Base-by-base conservation (phyloP, 2,888 invertebrate species). In the Nemapogon koenigi region DNA sequence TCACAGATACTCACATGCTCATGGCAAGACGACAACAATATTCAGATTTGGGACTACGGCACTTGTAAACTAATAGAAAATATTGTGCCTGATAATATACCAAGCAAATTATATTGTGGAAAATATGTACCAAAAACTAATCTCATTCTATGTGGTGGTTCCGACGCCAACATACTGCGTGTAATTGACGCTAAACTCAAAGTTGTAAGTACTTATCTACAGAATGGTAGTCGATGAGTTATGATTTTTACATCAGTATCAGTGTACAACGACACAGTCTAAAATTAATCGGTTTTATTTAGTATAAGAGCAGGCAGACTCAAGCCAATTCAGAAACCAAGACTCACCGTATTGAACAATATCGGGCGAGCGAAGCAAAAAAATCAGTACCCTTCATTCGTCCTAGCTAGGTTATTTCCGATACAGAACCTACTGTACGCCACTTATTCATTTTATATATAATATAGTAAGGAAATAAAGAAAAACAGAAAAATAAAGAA, bases 21-120 rank as follows among this genome's bases (percentile, higher is more conserved):
- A 17, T 88, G 85, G 83, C 83, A 85, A 65, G 81, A 78, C 32
- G 75, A 79, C 42, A 73, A 85, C 46, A 62, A 78, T 28, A 67
- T 87, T 42, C 85, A 86, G 56, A 46, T 86, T 16, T 88, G 85
- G 83, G 86, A 87, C 57, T 88, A 87, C 49, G 81, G 78, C 6
- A 81, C 82, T n/a, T 83, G 84, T 43, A 83, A 83, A 59, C 60
- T 86, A 37, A 81, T 87, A 29, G 72, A 76, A 43, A 81, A 76
- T 10, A 63, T 87, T 32, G 75, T 76, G 40, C 84, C 85, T 1
- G 85, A 86, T 50, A 53, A 35, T 46, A 52, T 68, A 45, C 55
- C 61, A 29, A 80, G 78, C 17, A 71, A 85, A 68, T 64, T 86
- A 13, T 86, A 85, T 52, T 83, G 84, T 49, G 87, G 87, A 16